Conservation (phyloP, 2,113 vertebrate genomes). For the Elaphurus davidianus region DNA sequence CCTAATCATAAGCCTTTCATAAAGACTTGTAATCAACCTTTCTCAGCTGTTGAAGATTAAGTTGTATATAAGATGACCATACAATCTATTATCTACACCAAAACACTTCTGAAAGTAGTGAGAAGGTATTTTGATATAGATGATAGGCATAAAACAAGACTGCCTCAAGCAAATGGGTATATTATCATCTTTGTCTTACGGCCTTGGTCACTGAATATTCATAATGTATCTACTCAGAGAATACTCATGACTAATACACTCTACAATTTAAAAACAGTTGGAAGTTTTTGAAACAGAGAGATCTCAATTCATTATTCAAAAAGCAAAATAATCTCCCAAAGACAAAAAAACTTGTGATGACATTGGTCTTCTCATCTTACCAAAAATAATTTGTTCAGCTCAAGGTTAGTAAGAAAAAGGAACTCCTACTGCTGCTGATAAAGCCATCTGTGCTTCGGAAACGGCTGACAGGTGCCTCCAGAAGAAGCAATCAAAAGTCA, state of each 20-base stretch:
- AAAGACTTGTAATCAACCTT: background rate
- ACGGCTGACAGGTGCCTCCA: constrained; percentile 60
- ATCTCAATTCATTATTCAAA: constrained; percentile 11
- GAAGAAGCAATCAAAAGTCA: constrained; percentile 66
- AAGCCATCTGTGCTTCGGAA: constrained; percentile 47
- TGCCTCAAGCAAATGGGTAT: background rate
- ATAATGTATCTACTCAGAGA: background rate
- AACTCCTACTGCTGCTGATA: constrained; percentile 28
- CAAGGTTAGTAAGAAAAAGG: constrained; percentile 54
- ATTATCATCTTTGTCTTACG: background rate
- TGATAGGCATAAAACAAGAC: background rate
- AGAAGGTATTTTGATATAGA: background rate
- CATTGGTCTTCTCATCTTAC: background rate
- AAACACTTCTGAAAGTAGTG: background rate
- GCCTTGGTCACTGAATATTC: background rate
- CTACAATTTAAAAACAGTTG: background rate
- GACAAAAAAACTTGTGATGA: background rate
- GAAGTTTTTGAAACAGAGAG: background rate
- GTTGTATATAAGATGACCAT: background rate
- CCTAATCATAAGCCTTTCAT: background rate
- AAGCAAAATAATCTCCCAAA: constrained; percentile 25
- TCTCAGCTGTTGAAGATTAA: background rate
- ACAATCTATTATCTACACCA: background rate
- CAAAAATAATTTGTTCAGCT: constrained; percentile 42
- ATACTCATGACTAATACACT: background rate